Evolutionary conservation across 2,888 invertebrate genomes (phyloP), one percentile per base, ranked within the genome.

Genomic region (Philopedon plagiatum): DNA sequence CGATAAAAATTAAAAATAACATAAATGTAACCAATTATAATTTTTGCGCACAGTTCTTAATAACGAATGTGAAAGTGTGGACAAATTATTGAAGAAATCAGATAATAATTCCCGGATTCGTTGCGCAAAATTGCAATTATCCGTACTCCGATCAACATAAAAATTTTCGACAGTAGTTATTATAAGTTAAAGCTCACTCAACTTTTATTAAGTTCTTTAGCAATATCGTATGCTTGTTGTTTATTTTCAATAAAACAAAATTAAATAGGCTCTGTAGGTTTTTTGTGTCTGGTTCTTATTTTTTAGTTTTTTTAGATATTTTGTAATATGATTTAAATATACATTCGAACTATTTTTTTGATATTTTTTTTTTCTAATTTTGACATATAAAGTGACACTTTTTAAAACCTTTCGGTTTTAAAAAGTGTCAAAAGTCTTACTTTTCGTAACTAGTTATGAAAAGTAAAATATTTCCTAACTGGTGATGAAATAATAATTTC

Each of bases 71-170:
- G 67, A 67, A 67, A 67, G 67, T 67, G 67, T 67, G 34, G 67
- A 67, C 67, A 67, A 67, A 46, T 60, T 67, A 67, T 51, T 58
- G 23, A 67, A 58, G 46, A 39, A 67, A 46, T 58, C 58, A 37
- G 67, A 67, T 60, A 67, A 67, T 67, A 67, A 58, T 29, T 60
- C 67, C 34, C 15, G 2, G 39, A 39, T 67, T 49, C 29, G 26
- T 67, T 67, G 67, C 58, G 67, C 49, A 67, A 60, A 57, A 58
- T 37, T 29, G 58, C 57, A 67, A 67, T 67, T 67, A 67, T 58
- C 51, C 32, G 21, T 44, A 49, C 26, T n/a, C 32, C 29, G 32
- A 51, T 63, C 57, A 21, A 34, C 39, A 57, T 37, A 57, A 39
- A 34, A 21, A 13, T 21, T 39, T 37, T 37, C 39, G 39, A 57